Conservation (phyloP, 2,888 invertebrate genomes). For the Ethmia dodecea region DNA sequence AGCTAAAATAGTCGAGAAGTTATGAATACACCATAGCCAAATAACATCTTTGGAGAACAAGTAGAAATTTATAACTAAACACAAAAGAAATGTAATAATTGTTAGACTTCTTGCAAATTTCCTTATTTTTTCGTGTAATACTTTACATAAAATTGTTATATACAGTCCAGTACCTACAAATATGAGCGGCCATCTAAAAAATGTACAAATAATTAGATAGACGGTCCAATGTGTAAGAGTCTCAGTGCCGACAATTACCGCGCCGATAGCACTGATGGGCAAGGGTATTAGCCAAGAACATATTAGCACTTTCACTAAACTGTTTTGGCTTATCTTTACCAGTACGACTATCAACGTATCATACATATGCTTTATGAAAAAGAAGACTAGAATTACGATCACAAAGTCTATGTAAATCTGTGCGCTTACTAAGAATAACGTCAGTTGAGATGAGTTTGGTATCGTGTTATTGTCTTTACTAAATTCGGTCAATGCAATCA, state of each 20-base stretch:
- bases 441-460: constrained; percentile 15
- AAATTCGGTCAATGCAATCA: constrained; percentile 42
- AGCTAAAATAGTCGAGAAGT: constrained; percentile 34
- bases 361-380: constrained; percentile 67
- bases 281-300: constrained; percentile 57
- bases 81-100: constrained; percentile 55
- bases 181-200: constrained; percentile 60
- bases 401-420: constrained; percentile 60
- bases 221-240: constrained; percentile 34
- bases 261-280: constrained; percentile 39
- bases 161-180: constrained; percentile 50
- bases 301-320: constrained; percentile 40
- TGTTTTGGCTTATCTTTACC: constrained; percentile 49
- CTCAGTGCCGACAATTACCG: constrained; percentile 27
- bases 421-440: constrained; percentile 29
- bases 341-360: constrained; percentile 57
- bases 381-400: constrained; percentile 53
- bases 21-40: constrained; percentile 45
- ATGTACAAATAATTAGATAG: constrained; percentile 45
- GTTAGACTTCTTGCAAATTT: constrained; percentile 55
- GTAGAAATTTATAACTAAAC: constrained; percentile 55
- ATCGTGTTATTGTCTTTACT: constrained; percentile 27
- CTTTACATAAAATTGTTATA: constrained; percentile 42
- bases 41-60: constrained; percentile 54
- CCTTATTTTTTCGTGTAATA: constrained; percentile 51